Base-by-base conservation (phyloP, 2,888 invertebrate genomes). In the Operophtera brumata region DNA sequence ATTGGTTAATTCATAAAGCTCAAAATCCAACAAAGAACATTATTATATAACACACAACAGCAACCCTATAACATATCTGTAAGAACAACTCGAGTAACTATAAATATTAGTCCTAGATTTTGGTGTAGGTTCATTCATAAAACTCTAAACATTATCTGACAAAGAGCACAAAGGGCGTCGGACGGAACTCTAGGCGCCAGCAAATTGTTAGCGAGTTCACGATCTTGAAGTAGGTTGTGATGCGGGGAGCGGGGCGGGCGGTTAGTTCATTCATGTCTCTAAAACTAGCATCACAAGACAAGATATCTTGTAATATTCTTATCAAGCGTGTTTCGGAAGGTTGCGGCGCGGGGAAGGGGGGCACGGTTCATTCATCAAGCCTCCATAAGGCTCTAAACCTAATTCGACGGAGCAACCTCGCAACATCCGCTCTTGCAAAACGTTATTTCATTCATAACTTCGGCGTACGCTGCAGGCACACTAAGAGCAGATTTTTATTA, bases 351-450 rank as follows among this genome's bases (percentile, higher is more conserved):
- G 57, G 37, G 52, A 12, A 49, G 61, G 64, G 57, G 66, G 47
- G 65, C 62, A 46, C 54, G 62, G 78, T 90, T 88, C 90, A 90
- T 90, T 90, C 88, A 89, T 89, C 88, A 88, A 82, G 81, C 80
- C 75, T 82, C 80, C 86, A 86, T 86, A 88, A 88, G 88, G 88
- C 84, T 86, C 86, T 89, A 89, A 88, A 85, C 89, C 86, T 89
- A 89, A 89, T 87, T 90, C 89, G 86, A 87, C 80, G 75, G 78
- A 83, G 78, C 82, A 85, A 76, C 89, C 87, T 88, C 89, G 90
- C 89, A 86, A 90, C 88, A 89, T 90, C 90, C 90, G 90, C 86
- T 90, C 86, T 90, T 90, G 90, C 90, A 85, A 90, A 90, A 90
- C 84, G 75, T 82, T 86, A 86, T 84, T 89, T 88, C 90, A 90